These are phyloP conservation scores for Bombus waltoni DNA, from an alignment of 1,140 invertebrate species.

Conservation along the genomic window DNA sequence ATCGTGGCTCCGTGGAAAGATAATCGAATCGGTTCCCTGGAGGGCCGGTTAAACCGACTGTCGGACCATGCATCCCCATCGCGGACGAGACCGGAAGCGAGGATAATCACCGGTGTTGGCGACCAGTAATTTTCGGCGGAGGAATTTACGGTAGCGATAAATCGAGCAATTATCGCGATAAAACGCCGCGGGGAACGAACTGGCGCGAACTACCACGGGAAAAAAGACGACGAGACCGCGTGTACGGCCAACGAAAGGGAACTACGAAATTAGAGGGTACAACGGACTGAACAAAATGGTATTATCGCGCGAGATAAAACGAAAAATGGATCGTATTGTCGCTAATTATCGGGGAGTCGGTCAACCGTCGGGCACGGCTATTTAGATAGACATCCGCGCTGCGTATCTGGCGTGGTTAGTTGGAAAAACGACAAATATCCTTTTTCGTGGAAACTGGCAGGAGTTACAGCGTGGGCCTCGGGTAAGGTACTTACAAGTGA, in stretches of 20 bases:
- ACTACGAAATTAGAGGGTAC: too few relatives aligned
- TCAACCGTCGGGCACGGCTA: not conserved
- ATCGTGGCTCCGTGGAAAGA: not conserved
- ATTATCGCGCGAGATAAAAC: slow-evolving; percentile 44
- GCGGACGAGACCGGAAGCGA: slow-evolving; percentile 6
- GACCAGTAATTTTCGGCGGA: slow-evolving; percentile 37
- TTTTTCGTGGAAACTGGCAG: too few relatives aligned
- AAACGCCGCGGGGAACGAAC: slow-evolving; percentile 7
- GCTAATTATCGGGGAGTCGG: slow-evolving; percentile 53
- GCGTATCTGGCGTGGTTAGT: not conserved
- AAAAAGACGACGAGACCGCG: not conserved
- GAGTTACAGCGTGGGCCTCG: too few relatives aligned
- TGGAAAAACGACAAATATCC: not conserved
- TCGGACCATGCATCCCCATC: slow-evolving; percentile 17
- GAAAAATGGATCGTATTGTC: slow-evolving; percentile 31
- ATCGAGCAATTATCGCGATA: slow-evolving; percentile 66
- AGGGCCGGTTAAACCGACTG: slow-evolving; percentile 18
- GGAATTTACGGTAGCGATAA: slow-evolving; percentile 58
- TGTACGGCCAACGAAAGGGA: not conserved
- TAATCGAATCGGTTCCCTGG: slow-evolving; percentile 17
- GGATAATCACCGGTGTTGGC: slow-evolving; percentile 8
- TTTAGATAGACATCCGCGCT: slow-evolving; percentile 51
- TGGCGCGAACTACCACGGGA: not conserved
- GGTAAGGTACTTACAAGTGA: not conserved
- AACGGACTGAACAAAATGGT: not conserved